Conservation (phyloP, 1,140 invertebrate genomes). For the Lordiphosa clarofinis region DNA sequence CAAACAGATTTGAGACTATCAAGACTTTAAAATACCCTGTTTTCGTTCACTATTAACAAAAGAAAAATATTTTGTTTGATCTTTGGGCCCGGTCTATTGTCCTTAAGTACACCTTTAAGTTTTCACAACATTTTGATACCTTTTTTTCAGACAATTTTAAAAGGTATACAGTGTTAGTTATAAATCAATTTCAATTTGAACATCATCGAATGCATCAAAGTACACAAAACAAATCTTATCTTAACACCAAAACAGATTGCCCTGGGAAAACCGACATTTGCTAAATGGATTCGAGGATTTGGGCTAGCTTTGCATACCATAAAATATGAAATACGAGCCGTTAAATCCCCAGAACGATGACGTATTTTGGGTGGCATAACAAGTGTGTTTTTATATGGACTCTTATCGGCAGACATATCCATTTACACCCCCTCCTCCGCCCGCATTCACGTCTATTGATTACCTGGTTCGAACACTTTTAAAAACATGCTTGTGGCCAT, state of each 20-base stretch:
- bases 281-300: conserved; percentile 18
- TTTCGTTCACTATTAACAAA: too few relatives aligned
- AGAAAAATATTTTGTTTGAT: too few relatives aligned
- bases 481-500: conserved; percentile 9
- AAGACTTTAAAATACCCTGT: too few relatives aligned
- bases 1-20: too few relatives aligned
- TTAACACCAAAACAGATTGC: conserved; percentile 8
- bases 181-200: conserved; percentile 17
- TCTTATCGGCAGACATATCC: conserved; percentile 43
- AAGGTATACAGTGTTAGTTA: too few relatives aligned
- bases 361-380: conserved; percentile 32
- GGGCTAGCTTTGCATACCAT: conserved; percentile 1
- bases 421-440: too few relatives aligned
- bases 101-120: too few relatives aligned
- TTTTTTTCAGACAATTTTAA: too few relatives aligned
- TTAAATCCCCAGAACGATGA: conserved; percentile 27
- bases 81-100: too few relatives aligned
- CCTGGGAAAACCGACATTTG: conserved; percentile 47
- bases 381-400: conserved; percentile 33
- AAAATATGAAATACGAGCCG: conserved; percentile 6
- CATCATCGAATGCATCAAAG: conserved; percentile 21
- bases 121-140: too few relatives aligned
- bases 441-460: too few relatives aligned
- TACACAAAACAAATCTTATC: conserved; percentile 21
- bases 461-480: conserved; percentile 1